Conservation (phyloP, 2,888 invertebrate species). For the Ferdinandea cuprea region DNA sequence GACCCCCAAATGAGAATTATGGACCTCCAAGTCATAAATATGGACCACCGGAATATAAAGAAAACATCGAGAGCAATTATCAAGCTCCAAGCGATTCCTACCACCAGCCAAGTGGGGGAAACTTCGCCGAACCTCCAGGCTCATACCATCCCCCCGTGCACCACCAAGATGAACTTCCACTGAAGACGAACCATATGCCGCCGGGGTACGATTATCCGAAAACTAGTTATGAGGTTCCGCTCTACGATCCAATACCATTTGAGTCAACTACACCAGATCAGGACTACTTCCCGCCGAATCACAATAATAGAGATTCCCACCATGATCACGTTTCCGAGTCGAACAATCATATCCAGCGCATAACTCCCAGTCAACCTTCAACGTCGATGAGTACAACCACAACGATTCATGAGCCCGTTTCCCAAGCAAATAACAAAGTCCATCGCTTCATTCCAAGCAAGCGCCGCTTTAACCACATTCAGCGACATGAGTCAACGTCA, state of each 20-base stretch:
- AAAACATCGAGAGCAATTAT: constrained; percentile 4
- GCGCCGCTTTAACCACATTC: constrained; percentile 20
- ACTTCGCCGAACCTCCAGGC: constrained; percentile 77
- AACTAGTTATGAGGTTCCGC: constrained; percentile 82
- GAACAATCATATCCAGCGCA: constrained; percentile 37
- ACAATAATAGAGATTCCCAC: not conserved
- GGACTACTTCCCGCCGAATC: constrained; percentile 61
- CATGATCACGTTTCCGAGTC: constrained; percentile 57
- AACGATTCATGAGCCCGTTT: constrained; percentile 21
- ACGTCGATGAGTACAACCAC: not conserved
- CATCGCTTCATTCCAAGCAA: constrained; percentile 34
- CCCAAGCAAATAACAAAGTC: constrained; percentile 51
- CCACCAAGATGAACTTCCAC: constrained; percentile 79
- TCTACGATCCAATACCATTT: constrained; percentile 81
- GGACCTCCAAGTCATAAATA: constrained; percentile 22
- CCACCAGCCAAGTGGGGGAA: constrained; percentile 67
- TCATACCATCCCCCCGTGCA: constrained; percentile 71
- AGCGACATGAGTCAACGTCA: constrained; percentile 21
- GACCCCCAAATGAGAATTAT: constrained; percentile 57
- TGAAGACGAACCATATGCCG: constrained; percentile 79
- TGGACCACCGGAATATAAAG: constrained; percentile 25
- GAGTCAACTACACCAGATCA: constrained; percentile 78
- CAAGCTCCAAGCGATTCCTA: constrained; percentile 41
- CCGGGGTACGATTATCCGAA: constrained; percentile 81
- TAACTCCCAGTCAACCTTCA: constrained; percentile 1